Conservation (phyloP, 2,797 vertebrate species). For the Anguilla obscura region DNA sequence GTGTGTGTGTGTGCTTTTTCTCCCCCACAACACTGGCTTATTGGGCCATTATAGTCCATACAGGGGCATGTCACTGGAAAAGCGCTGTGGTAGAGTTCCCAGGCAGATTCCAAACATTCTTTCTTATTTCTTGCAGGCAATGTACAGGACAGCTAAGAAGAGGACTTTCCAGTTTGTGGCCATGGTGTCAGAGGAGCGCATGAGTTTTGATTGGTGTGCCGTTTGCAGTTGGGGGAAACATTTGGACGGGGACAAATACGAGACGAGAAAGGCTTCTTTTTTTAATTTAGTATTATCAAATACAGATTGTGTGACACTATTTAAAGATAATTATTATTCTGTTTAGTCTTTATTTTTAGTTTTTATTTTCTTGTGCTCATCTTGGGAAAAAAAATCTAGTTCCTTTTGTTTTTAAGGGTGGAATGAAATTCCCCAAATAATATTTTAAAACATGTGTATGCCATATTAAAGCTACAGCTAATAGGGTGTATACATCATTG, state of each 20-base stretch:
- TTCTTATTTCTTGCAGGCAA: constrained; percentile 62
- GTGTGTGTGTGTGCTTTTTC: no score
- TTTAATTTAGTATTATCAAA: constrained; percentile 86
- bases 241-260: constrained; percentile 56
- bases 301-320: constrained; percentile 84
- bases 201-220: constrained; percentile 71
- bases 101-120: not conserved
- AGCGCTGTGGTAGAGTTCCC: not conserved
- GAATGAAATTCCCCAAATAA: constrained; percentile 62
- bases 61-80: not conserved
- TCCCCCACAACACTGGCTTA: no score
- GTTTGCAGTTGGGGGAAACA: constrained; percentile 62
- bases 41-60: not conserved
- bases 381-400: constrained; percentile 63
- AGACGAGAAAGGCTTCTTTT: constrained; percentile 69
- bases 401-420: constrained; percentile 63
- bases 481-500: constrained; percentile 48
- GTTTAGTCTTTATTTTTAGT: constrained; percentile 75
- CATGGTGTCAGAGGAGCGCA: constrained; percentile 65
- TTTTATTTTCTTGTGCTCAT: constrained; percentile 76
- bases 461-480: constrained; percentile 59
- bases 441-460: constrained; percentile 62
- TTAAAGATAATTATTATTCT: constrained; percentile 82
- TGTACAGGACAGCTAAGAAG: constrained; percentile 72
- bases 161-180: constrained; percentile 73